Evolutionary conservation across 2,797 vertebrate species (phyloP), one percentile per base, ranked within the genome.

Genomic region (Neopelma chrysocephalum): DNA sequence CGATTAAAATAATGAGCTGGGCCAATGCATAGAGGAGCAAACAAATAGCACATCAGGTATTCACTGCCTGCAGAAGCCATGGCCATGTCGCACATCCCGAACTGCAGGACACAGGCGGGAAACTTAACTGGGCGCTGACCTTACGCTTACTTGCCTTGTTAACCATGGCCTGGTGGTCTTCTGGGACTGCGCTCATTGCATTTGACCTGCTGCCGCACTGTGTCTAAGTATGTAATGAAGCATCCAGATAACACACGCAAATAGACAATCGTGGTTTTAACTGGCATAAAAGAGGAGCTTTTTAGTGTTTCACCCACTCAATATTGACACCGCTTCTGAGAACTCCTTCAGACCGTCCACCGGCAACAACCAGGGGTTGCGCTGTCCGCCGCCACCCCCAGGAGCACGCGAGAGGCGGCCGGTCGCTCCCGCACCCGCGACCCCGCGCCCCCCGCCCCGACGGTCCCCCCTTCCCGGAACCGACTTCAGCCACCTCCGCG

Each of bases 211-310:
- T 1, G 6, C 29, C 12, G 6, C 48, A 1, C 38, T 1, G 4
- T 2, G 6, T 19, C 16, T 8, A n/a, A 42, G 29, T 2, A 12
- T 3, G 2, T 2, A 54, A 48, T 1, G 32, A 12, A 27, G 11
- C 38, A 32, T 2, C 6, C 48, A 19, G 13, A 10, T 6, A 31
- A 9, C 29, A 12, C 4, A n/a, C 0, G 2, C 32, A 54, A 20
- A 21, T 14, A 12, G 11, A 3, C 29, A 31, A 19, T 23, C 13
- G 5, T 4, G 4, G 6, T 11, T 34, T 11, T 2, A 57, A 14
- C 3, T 1, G 13, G 1, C 2, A 3, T 11, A 13, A 54, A 27
- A 22, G 11, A 12, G 19, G 2, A 0, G 3, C 21, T 45, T 0
- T 5, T 27, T 31, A 7, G 19, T 1, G 13, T 12, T 56, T 25